Percentiles rank a stretch among this genome's conserved stretches.
Evolutionary conservation across 2,888 invertebrate species (phyloP).

Genomic region (Scaptomyza flava): DNA sequence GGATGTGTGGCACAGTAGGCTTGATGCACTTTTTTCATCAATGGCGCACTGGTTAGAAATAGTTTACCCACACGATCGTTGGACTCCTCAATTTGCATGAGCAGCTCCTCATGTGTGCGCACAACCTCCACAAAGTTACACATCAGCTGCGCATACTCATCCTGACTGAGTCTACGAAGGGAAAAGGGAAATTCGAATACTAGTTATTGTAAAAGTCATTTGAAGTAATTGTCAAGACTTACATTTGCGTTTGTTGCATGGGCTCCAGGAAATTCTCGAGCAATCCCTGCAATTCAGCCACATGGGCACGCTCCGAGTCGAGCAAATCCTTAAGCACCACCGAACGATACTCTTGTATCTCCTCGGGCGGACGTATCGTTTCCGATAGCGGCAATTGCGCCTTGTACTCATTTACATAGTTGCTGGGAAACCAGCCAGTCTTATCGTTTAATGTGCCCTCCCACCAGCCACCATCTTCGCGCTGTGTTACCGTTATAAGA

Average conservation of each 20-base stretch:
- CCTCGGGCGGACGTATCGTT: slow-evolving; percentile 88
- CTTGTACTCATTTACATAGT: slow-evolving; percentile 96
- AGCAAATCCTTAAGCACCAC: slow-evolving; percentile 95
- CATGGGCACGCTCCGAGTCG: slow-evolving; percentile 96
- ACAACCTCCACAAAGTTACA: slow-evolving; percentile 95
- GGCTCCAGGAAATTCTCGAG: slow-evolving; percentile 94
- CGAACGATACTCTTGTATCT: slow-evolving; percentile 91
- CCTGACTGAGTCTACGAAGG: slow-evolving; percentile 89
- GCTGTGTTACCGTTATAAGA: slow-evolving; percentile 97
- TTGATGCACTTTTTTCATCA: slow-evolving; percentile 93
- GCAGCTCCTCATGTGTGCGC: slow-evolving; percentile 92
- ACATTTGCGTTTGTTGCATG: slow-evolving; percentile 94
- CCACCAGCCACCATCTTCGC: slow-evolving; percentile 99
- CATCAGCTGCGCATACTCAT: slow-evolving; percentile 94
- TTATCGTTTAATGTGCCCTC: slow-evolving; percentile 97
- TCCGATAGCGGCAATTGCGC: slow-evolving; percentile 86
- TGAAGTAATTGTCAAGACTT: slow-evolving; percentile 82
- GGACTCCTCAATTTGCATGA: slow-evolving; percentile 92
- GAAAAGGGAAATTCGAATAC: too few species aligned
- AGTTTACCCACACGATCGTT: slow-evolving; percentile 94
- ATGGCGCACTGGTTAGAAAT: slow-evolving; percentile 93
- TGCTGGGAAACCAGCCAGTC: slow-evolving; percentile 99
- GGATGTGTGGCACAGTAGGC: slow-evolving; percentile 97
- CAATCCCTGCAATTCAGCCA: slow-evolving; percentile 94
- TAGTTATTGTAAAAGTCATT: too few species aligned